Percentiles rank a stretch among this genome's conserved stretches.
Conservation (phyloP, 2,797 vertebrate genomes). For the Hypotaenidia okinawae region DNA sequence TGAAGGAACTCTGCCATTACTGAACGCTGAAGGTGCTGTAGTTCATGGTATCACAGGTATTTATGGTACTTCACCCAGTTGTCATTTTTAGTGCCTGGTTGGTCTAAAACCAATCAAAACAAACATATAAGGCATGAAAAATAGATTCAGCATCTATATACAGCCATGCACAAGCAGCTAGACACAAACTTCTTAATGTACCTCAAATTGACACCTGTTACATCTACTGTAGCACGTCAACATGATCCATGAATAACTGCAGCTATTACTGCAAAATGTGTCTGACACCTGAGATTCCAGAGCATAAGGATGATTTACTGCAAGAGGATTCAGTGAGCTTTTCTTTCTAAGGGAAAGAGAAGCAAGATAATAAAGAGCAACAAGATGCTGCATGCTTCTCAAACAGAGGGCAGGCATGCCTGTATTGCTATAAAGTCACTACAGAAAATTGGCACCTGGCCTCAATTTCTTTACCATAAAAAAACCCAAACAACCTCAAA, state of each 20-base stretch:
- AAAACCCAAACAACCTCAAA: background rate
- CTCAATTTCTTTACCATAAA: background rate
- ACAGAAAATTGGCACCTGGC: background rate
- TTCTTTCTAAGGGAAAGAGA: background rate
- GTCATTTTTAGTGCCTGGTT: background rate
- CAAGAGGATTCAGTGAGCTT: background rate
- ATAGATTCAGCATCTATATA: background rate
- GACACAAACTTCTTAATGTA: background rate
- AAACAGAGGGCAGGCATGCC: background rate
- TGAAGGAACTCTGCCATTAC: background rate
- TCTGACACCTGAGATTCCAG: slow-evolving; percentile 19
- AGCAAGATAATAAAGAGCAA: background rate
- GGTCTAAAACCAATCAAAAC: background rate
- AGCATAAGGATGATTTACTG: background rate
- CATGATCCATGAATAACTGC: background rate
- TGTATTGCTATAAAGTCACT: background rate
- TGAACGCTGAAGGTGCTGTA: background rate
- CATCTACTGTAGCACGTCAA: background rate
- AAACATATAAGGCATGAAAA: background rate
- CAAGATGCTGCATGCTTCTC: background rate
- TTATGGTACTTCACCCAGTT: background rate
- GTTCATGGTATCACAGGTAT: background rate
- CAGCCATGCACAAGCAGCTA: background rate
- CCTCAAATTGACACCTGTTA: background rate
- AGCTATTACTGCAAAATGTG: slow-evolving; percentile 17